These are phyloP conservation scores for Bubo scandiacus DNA, from an alignment of 2,113 vertebrate species.

Conservation along the genomic window DNA sequence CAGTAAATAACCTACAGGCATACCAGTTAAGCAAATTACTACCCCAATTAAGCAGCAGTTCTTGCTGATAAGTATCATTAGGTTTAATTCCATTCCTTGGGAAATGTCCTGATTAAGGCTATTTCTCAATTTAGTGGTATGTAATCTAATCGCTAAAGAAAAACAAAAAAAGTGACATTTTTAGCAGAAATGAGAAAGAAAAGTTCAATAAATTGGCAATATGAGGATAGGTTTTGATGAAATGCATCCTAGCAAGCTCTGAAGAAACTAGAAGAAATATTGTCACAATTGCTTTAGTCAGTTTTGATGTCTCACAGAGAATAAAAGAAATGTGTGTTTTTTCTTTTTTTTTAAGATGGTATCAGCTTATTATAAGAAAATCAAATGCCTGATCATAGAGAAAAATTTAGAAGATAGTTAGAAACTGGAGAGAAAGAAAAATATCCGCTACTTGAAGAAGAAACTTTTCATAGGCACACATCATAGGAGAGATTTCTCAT, in stretches of 20 bases:
- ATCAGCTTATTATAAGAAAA: not conserved
- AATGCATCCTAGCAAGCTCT: not conserved
- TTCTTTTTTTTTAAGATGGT: not conserved
- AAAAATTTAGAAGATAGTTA: not conserved
- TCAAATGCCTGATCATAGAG: not conserved
- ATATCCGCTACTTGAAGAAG: not conserved
- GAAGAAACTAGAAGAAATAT: not conserved
- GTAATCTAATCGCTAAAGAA: constrained; percentile 8
- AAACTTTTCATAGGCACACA: not conserved
- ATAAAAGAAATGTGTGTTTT: not conserved
- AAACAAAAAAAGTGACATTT: not conserved
- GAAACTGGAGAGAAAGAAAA: not conserved
- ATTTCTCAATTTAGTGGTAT: constrained; percentile 31
- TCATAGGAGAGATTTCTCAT: not conserved
- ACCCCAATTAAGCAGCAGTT: constrained; percentile 61
- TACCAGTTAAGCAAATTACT: constrained; percentile 57
- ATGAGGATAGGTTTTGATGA: not conserved
- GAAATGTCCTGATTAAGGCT: constrained; percentile 52
- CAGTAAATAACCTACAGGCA: constrained; percentile 63
- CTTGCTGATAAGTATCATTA: constrained; percentile 63
- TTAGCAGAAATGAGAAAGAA: not conserved
- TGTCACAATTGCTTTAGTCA: not conserved
- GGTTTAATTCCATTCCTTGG: constrained; percentile 59
- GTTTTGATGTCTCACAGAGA: not conserved
- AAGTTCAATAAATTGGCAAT: not conserved